Evolutionary conservation across 2,888 invertebrate species (phyloP).

Genomic region (Hofmannophila pseudospretella): DNA sequence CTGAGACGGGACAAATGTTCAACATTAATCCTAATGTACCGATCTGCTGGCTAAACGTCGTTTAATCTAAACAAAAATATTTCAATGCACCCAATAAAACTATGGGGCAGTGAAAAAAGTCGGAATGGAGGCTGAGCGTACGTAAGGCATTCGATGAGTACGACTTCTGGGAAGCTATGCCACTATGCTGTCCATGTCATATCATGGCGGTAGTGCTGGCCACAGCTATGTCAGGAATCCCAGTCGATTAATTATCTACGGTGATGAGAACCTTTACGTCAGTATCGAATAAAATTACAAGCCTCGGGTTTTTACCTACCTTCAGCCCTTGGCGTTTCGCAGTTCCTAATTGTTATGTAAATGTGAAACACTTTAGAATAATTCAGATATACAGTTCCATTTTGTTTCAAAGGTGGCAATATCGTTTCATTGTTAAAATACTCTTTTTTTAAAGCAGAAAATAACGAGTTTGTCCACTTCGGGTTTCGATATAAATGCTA

Average conservation of each 20-base stretch:
- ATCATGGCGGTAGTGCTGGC: conserved; percentile 64
- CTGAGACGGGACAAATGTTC: conserved; percentile 57
- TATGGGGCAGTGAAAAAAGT: conserved; percentile 58
- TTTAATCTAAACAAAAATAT: conserved; percentile 76
- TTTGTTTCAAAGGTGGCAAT: not conserved
- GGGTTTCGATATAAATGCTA: not conserved
- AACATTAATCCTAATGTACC: conserved; percentile 76
- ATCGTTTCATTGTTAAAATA: not conserved
- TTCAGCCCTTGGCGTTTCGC: not conserved
- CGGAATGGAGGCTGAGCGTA: conserved; percentile 39
- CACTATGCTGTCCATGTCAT: conserved; percentile 59
- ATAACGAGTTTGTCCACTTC: not conserved
- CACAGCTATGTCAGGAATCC: conserved; percentile 23
- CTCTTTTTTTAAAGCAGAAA: not conserved
- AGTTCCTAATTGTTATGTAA: not conserved
- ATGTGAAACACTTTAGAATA: not conserved
- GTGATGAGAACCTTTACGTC: conserved; percentile 4
- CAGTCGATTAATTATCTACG: too few species aligned
- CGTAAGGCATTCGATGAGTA: conserved; percentile 69
- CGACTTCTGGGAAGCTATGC: conserved; percentile 65
- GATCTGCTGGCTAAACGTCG: conserved; percentile 64
- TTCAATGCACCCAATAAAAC: conserved; percentile 72
- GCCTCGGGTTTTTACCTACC: not conserved
- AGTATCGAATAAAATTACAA: not conserved
- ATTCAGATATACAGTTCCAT: conserved; percentile 1